Base-by-base conservation (phyloP, 2,113 vertebrate species). In the Syngnathoides biaculeatus region DNA sequence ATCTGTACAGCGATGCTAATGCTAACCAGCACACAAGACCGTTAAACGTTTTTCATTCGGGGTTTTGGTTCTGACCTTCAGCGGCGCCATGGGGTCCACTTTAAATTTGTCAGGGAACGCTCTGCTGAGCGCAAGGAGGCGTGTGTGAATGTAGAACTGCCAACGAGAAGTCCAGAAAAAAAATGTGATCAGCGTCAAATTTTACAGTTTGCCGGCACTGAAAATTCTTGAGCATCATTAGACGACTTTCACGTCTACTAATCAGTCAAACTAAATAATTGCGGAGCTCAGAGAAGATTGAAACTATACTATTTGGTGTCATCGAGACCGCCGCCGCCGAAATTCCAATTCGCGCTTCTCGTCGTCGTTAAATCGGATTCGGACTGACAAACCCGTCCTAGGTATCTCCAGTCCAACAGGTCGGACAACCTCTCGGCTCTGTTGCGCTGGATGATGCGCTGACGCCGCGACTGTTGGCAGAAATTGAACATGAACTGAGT, bases 391-490 rank as follows among this genome's bases (percentile, higher is more conserved):
- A 99, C 97, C 90, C 93, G 92, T 77, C 94, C 95, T 24, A 99
- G 91, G 74, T 96, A 98, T 91, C 92, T 93, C 97, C 97, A 99
- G 84, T 98, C 96, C 79, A 99, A 87, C 57, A 99, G 92, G 55
- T 98, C 97, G 0, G 96, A 98, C 53, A 99, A 93, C 48, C 97
- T 92, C 80, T 99, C 97, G 0, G 96, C 98, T 59, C 97, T 90
- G 86, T 98, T 99, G 50, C 97, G 89, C 74, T 99, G 97, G 77
- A 99, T 94, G 83, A 99, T 95, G 68, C 97, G 92, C 84, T 99
- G 97, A 26, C 97, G 94, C 1, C 94, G 93, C 1, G 95, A 96
- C 88, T 99, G 95, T 87, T 98, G 95, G 74, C 97, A 98, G 81
- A 98, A 99, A 0, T 85, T 85, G 0, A 98, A 97, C 74, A 99